phyloP scores from a whole-genome alignment of 2,113 vertebrate genomes.

The Oryzias curvinotus region DNA sequence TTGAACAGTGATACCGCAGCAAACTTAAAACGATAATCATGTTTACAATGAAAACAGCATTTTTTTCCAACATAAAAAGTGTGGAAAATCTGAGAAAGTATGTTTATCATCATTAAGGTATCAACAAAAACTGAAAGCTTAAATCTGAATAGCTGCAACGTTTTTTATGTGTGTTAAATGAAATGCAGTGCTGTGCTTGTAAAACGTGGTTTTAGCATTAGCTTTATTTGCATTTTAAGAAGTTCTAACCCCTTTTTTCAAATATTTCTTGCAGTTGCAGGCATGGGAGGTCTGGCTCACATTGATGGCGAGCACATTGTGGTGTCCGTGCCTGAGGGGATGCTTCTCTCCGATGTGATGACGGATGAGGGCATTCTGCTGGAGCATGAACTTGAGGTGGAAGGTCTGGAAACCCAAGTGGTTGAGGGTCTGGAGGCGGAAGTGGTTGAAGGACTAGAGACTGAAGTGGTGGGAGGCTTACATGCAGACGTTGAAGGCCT shows the following conservation, averaged over 20 bases:
- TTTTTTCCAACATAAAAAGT: no score
- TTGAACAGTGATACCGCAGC: no score
- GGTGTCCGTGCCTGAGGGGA: slow-evolving; percentile 95
- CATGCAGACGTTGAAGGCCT: slow-evolving; percentile 81
- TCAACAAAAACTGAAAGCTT: background rate
- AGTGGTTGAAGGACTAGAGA: slow-evolving; percentile 80
- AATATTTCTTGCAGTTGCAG: slow-evolving; percentile 82
- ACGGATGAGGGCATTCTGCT: slow-evolving; percentile 94
- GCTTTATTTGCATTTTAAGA: background rate
- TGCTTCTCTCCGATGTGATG: slow-evolving; percentile 95
- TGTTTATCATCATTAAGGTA: background rate
- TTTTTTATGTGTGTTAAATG: no score
- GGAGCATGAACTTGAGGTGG: slow-evolving; percentile 89
- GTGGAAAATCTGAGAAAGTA: no score
- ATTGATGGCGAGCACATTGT: slow-evolving; percentile 98
- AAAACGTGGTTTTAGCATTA: background rate
- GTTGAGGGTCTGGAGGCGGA: slow-evolving; percentile 87
- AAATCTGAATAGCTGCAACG: background rate
- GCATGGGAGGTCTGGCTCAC: slow-evolving; percentile 96
- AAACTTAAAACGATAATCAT: no score
- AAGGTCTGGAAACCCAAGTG: slow-evolving; percentile 78
- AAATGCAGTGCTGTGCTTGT: background rate
- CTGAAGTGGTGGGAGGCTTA: slow-evolving; percentile 80
- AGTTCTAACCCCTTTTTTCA: background rate
- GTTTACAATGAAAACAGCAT: no score